Base-by-base conservation (phyloP, 1,140 invertebrate species). In the Eurosta solidaginis region DNA sequence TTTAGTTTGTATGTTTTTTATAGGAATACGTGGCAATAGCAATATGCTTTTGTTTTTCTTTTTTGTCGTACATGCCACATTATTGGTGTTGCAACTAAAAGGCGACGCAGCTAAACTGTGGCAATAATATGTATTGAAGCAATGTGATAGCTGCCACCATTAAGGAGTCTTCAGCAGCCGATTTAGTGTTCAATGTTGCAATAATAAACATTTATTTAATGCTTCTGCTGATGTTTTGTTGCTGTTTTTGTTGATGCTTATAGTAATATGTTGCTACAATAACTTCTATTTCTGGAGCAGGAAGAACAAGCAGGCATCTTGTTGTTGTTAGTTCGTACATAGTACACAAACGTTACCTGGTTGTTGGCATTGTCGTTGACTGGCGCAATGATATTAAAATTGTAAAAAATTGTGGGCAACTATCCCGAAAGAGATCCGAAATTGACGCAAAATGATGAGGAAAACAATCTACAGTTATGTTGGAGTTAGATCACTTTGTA, bases 121-220 rank as follows among this genome's bases (percentile, higher is more conserved):
- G 59, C 33, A 68, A 36, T 68, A 68, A 59, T 59, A n/a, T n/a
- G n/a, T n/a, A 59, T 59, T 33, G 29, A 17, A 29, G 52, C 52
- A 59, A 59, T 33, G 3, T 52, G 49, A 22, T 22, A 25, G n/a
- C 4, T 4, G 49, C 22, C n/a, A n/a, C n/a, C n/a, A n/a, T n/a
- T 52, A 25, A 49, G 10, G 6, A 52, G 49, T 68, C 17, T 10
- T n/a, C 10, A 33, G 29, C 59, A 68, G 59, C 59, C 9, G 49
- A n/a, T n/a, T n/a, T 20, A 68, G 59, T 22, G 17, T 10, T 59
- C 0, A 33, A 68, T 68, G 33, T 68, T 68, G 59, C 59, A 68
- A 68, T 20, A 40, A 0, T n/a, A 68, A 6, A 33, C 59, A 68
- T 68, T 68, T 68, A 68, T 68, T 68, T 68, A 68, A 20, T 68